phyloP scores from a whole-genome alignment of 2,113 vertebrate species.

The Gadus chalcogrammus region DNA sequence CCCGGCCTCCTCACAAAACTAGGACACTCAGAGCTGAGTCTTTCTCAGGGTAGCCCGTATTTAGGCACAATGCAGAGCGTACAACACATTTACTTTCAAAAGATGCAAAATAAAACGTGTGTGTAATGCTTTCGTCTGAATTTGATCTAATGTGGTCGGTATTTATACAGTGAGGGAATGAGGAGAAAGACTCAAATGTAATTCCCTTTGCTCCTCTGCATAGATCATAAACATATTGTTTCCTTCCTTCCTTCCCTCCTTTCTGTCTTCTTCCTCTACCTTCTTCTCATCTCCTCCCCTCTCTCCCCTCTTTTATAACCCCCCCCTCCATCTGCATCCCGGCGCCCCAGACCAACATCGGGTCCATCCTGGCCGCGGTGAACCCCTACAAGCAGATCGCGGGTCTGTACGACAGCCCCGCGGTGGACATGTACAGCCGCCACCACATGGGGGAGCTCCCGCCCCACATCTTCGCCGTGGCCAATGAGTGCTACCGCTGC shows the following conservation, averaged over 20 bases:
- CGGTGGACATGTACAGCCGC: conserved; percentile 81
- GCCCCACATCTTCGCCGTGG: conserved; percentile 89
- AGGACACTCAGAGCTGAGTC: conserved; percentile 28
- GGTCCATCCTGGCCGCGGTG: conserved; percentile 88
- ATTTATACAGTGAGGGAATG: too few relatives aligned
- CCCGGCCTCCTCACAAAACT: conserved; percentile 37
- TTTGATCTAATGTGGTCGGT: too few relatives aligned
- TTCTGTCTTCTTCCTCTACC: neutral
- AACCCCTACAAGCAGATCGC: conserved; percentile 86
- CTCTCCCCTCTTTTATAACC: neutral
- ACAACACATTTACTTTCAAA: too few relatives aligned
- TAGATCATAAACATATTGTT: too few relatives aligned
- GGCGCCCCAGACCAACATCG: conserved; percentile 83
- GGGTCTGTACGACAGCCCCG: conserved; percentile 75
- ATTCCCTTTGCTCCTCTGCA: too few relatives aligned
- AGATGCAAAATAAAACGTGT: too few relatives aligned
- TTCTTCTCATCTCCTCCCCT: too few relatives aligned
- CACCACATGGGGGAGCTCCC: conserved; percentile 89
- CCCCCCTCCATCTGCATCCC: too few relatives aligned
- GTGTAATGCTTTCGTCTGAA: too few relatives aligned
- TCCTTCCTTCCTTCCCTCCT: neutral
- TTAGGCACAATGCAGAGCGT: neutral
- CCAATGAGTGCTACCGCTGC: conserved; percentile 92
- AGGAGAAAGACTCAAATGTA: too few relatives aligned
- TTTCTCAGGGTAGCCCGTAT: neutral